Evolutionary conservation across 2,888 invertebrate species (phyloP), one percentile per base, ranked within the genome.

Genomic region (Nasonia oneida): DNA sequence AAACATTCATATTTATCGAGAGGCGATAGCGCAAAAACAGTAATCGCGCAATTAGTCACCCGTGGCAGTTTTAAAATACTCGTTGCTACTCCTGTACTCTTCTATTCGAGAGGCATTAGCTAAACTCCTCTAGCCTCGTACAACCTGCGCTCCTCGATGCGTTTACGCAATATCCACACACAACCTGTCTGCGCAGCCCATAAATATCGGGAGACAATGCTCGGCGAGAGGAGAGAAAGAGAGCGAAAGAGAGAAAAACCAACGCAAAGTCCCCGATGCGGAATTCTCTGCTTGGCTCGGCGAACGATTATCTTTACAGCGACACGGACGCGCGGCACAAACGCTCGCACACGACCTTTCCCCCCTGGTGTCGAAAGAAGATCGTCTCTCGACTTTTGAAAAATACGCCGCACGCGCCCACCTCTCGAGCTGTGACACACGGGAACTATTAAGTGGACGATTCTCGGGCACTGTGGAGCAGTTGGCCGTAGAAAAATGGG

Each of bases 191-290:
- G 47, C 75, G 61, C 76, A 73, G 80, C 71, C 86, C 83, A 86
- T 86, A 83, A 86, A 83, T 86, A 86, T 83, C 71, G 73, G 71
- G 78, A 82, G 83, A 83, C 83, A 81, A 83, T 86, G 71, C 83
- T 37, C 14, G 15, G 57, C 42, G 33, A 50, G 85, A 78, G 15
- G 77, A 77, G 67, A 70, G 77, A 83, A 53, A 81, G 61, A 57
- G 73, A 64, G 74, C 61, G 70, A 39, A 39, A 23, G 47, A 76
- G 39, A 39, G 64, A 64, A 42, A 64, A 78, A n/a, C 29, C 33
- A 37, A 57, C 50, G 53, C 50, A 71, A 77, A n/a, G n/a, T 77
- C 42, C 64, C 80, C 70, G 42, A 61, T 42, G 81, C 81, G 81
- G 83, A 71, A 78, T 83, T 83, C 78, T 47, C 75, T 75, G 18